These are phyloP conservation scores for Exaiptasia diaphana DNA, from an alignment of 64 coral and sea anemone genomes.

Conservation along the genomic window DNA sequence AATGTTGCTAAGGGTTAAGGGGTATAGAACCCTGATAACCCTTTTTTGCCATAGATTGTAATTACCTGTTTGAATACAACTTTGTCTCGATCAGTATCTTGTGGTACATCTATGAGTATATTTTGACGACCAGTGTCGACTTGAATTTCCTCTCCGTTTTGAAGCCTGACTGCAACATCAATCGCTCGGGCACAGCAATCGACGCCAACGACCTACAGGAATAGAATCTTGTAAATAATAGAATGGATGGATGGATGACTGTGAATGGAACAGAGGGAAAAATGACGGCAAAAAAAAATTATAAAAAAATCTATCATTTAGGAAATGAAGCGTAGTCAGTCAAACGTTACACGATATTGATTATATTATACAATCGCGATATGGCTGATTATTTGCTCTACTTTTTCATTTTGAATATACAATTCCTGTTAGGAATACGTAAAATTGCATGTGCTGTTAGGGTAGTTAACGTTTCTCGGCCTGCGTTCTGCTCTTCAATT, in stretches of 20 bases:
- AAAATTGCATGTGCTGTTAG: no score
- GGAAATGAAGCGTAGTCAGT: neutral
- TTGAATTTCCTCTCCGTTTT: neutral
- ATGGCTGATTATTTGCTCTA: neutral
- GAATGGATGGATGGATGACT: neutral
- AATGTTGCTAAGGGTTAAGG: neutral
- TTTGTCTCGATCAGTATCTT: neutral
- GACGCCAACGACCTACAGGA: slow-evolving; percentile 23
- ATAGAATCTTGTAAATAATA: neutral
- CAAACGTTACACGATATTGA: neutral
- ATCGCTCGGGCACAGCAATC: slow-evolving; percentile 36
- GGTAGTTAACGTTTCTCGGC: no score
- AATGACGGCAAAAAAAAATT: neutral
- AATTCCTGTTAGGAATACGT: no score
- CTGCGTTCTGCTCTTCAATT: no score
- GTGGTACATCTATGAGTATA: neutral
- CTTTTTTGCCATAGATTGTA: no score
- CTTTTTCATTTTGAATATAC: no score
- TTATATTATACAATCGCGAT: neutral
- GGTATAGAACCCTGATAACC: neutral
- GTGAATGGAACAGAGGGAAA: neutral
- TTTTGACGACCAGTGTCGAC: neutral
- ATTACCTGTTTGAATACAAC: slow-evolving; percentile 18
- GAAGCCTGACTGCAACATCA: slow-evolving; percentile 21
- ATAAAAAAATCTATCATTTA: neutral